Conservation (phyloP, 2,797 vertebrate species). For the Pyrocephalus nanus region DNA sequence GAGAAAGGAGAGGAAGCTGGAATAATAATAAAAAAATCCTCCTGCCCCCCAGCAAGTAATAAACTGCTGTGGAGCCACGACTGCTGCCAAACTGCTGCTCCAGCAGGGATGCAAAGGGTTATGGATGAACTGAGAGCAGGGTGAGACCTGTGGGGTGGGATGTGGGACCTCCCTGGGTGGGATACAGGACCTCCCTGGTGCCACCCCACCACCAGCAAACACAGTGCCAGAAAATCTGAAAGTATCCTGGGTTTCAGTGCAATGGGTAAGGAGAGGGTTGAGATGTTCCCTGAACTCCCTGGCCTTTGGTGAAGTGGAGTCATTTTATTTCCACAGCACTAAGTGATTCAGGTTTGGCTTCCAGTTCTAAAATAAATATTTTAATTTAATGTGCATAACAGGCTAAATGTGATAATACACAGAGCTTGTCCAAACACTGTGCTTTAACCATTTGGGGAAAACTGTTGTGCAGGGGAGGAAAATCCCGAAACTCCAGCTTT, state of each 20-base stretch:
- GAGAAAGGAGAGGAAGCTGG: neutral
- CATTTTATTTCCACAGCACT: neutral
- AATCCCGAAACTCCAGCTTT: accelerated
- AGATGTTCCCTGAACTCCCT: accelerated
- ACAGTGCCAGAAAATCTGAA: accelerated
- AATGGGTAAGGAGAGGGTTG: accelerated
- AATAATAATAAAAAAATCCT: neutral
- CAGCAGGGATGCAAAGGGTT: neutral
- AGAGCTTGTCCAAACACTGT: neutral
- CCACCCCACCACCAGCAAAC: neutral
- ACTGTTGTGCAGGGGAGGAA: neutral
- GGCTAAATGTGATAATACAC: neutral
- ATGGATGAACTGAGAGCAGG: neutral
- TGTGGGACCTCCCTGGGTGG: neutral
- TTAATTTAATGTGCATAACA: neutral
- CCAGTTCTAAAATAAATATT: neutral
- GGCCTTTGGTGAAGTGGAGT: accelerated
- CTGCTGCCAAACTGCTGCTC: neutral
- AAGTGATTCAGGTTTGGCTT: neutral
- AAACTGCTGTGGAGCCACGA: neutral
- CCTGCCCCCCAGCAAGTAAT: neutral
- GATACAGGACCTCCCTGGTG: accelerated
- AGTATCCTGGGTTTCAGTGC: accelerated
- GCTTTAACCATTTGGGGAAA: neutral
- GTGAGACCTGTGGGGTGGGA: neutral